phyloP scores from a whole-genome alignment of 1,140 invertebrate genomes.

The Drosophila repleta region DNA sequence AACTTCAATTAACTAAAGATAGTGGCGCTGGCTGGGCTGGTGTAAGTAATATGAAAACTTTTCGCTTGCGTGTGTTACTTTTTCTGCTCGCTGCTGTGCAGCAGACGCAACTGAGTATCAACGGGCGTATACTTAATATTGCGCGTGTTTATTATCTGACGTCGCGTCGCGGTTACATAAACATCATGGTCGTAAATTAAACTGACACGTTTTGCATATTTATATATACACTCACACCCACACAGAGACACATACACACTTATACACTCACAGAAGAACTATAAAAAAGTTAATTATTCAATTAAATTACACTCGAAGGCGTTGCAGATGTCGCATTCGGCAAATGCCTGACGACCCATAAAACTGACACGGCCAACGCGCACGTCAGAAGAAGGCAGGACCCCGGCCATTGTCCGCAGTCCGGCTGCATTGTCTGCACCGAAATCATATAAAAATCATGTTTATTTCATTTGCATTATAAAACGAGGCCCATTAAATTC shows the following conservation, averaged over 20 bases:
- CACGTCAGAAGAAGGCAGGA: constrained; percentile 45
- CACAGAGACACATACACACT: constrained; percentile 1
- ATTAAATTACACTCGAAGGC: constrained; percentile 80
- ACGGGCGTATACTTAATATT: constrained; percentile 72
- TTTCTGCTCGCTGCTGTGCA: not conserved
- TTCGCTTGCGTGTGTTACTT: not conserved
- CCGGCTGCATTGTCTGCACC: constrained; percentile 12
- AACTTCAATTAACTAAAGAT: no score
- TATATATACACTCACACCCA: constrained; percentile 29
- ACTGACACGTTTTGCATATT: constrained; percentile 80
- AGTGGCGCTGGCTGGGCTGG: no score
- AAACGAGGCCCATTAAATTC: constrained; percentile 66
- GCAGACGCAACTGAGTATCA: not conserved
- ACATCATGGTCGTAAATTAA: constrained; percentile 80
- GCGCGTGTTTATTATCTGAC: constrained; percentile 78
- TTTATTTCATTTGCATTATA: constrained; percentile 81
- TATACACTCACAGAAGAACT: constrained; percentile 50
- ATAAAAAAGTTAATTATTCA: constrained; percentile 83
- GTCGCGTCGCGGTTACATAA: constrained; percentile 47
- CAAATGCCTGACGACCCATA: constrained; percentile 77
- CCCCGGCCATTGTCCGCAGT: not conserved
- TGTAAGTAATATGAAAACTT: not conserved
- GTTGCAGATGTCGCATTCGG: constrained; percentile 65
- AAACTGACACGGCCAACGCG: constrained; percentile 69
- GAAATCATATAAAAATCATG: constrained; percentile 79